Evolutionary conservation across 2,797 vertebrate species (phyloP).

Genomic region (Miichthys miiuy): DNA sequence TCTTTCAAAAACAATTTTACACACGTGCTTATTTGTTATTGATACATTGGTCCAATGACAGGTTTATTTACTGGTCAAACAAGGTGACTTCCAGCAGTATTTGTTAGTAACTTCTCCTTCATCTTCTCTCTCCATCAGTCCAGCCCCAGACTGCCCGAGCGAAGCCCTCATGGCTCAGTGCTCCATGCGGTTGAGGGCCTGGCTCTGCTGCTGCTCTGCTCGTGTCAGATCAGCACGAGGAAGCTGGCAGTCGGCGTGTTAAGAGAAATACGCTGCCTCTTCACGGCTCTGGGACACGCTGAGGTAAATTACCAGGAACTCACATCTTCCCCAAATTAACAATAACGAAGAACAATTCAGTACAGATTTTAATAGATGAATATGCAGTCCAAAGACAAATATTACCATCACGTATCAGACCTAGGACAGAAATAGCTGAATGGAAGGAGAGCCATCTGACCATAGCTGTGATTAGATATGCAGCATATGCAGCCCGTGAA

Average conservation of each 20-base stretch:
- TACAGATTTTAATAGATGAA: not conserved
- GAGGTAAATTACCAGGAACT: conserved; percentile 86
- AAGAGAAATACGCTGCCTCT: conserved; percentile 95
- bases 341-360: not conserved
- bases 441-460: conserved; percentile 27
- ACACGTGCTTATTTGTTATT: too few species aligned
- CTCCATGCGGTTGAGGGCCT: conserved; percentile 97
- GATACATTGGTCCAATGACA: too few species aligned
- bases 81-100: not conserved
- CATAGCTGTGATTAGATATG: conserved; percentile 35
- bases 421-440: conserved; percentile 3
- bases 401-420: not conserved
- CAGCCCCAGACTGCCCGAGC: conserved; percentile 90
- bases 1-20: too few species aligned
- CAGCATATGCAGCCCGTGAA: conserved; percentile 25
- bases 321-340: conserved; percentile 5
- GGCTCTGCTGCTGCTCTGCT: conserved; percentile 95
- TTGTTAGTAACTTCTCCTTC: not conserved
- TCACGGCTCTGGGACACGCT: conserved; percentile 93
- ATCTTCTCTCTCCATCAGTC: conserved; percentile 74
- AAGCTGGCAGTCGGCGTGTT: conserved; percentile 96
- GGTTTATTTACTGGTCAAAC: conserved; percentile 8
- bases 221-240: conserved; percentile 95
- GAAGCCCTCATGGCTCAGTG: conserved; percentile 94
- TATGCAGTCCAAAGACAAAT: not conserved